Conservation (phyloP, 2,797 vertebrate species). For the Gallinago solitaria region DNA sequence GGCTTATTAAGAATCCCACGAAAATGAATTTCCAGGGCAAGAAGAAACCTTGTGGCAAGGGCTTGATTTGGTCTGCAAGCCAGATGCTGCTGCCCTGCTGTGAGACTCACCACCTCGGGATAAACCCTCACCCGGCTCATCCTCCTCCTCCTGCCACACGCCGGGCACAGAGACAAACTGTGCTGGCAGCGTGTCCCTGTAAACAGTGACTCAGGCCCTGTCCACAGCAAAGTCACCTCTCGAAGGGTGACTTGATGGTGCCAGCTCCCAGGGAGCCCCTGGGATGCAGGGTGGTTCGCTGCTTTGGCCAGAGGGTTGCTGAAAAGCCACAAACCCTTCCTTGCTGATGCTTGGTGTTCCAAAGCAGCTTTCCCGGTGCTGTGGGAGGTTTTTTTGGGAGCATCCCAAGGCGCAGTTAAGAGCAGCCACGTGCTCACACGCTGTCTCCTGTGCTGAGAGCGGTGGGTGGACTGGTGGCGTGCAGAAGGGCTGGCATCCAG, state of each 20-base stretch:
- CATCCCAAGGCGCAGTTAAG: not conserved
- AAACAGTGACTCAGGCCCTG: not conserved
- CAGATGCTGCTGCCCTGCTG: not conserved
- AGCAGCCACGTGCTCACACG: not conserved
- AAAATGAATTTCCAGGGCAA: not conserved
- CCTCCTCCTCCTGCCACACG: not conserved
- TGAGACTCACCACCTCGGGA: not conserved
- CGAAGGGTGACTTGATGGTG: not conserved
- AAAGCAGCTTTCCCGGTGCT: not conserved
- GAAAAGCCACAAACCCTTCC: not conserved
- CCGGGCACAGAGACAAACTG: not conserved
- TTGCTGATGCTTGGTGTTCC: not conserved
- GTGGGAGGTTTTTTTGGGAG: not conserved
- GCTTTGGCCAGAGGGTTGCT: not conserved
- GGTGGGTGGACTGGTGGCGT: not conserved
- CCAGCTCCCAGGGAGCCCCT: not conserved
- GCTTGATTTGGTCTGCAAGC: not conserved
- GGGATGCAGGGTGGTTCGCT: not conserved
- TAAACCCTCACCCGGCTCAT: not conserved
- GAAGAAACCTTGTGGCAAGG: not conserved
- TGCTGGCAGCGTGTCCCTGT: rapidly evolving
- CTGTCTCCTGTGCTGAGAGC: not conserved
- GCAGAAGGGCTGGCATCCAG: not conserved
- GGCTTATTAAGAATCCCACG: not conserved
- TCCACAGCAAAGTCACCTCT: not conserved